Conservation (phyloP, 2,797 vertebrate genomes). For the Clangula hyemalis region DNA sequence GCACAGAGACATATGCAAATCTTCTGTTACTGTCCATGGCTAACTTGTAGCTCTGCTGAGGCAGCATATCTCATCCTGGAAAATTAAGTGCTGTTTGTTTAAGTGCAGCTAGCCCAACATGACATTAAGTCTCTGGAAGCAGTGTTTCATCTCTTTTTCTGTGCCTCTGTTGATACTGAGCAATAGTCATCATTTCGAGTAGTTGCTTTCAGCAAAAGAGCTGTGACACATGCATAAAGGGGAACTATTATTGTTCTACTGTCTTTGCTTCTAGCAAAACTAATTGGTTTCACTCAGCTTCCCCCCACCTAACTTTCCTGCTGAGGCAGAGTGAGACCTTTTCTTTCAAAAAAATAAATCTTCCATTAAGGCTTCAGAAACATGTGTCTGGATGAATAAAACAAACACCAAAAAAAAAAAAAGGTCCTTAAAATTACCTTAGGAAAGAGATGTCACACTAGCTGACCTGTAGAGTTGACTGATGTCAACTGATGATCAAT, state of each 20-base stretch:
- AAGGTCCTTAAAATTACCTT: neutral
- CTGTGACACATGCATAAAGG: neutral
- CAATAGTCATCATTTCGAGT: constrained; percentile 2
- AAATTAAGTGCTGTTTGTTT: neutral
- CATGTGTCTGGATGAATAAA: neutral
- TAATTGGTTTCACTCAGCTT: neutral
- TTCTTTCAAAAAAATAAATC: neutral
- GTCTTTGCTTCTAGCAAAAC: neutral
- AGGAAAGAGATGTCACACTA: neutral
- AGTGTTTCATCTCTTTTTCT: constrained; percentile 10
- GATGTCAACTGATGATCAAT: neutral
- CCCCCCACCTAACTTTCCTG: neutral
- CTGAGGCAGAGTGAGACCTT: neutral
- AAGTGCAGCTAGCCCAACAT: neutral
- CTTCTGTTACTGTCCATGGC: neutral
- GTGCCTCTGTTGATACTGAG: neutral
- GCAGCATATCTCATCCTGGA: neutral
- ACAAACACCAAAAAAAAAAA: neutral
- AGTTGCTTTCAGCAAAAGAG: neutral
- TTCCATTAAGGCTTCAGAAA: neutral
- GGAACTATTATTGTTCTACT: neutral
- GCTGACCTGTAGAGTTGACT: neutral
- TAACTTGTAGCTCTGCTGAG: neutral
- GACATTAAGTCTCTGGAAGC: neutral
- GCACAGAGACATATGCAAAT: neutral